These are phyloP conservation scores for Rhinogobius similis DNA, from an alignment of 2,113 vertebrate species.

Conservation along the genomic window DNA sequence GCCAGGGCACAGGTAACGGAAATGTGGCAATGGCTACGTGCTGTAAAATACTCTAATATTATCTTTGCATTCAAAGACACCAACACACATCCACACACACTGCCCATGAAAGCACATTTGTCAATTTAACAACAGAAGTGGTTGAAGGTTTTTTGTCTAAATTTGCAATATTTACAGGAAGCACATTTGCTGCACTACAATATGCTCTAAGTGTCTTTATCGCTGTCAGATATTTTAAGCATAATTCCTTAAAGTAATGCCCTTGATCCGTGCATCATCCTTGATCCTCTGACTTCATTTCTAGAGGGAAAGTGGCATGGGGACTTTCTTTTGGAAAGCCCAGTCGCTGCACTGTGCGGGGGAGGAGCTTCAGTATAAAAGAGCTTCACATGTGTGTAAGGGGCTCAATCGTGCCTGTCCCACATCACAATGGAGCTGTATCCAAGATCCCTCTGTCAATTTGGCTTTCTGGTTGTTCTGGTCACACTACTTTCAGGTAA, in stretches of 20 bases:
- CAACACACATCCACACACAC: not conserved
- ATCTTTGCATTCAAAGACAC: not conserved
- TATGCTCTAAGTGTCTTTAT: constrained; percentile 16
- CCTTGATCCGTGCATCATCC: constrained; percentile 43
- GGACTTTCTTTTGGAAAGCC: constrained; percentile 72
- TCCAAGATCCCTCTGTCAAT: constrained; percentile 23
- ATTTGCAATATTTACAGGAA: not conserved
- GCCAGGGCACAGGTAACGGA: constrained; percentile 19
- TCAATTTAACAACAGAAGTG: not conserved
- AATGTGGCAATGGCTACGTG: constrained; percentile 6
- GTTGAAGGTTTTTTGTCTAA: not conserved
- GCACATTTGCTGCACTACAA: not conserved
- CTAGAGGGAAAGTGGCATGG: constrained; percentile 11
- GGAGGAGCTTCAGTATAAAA: constrained; percentile 63
- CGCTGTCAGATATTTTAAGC: not conserved
- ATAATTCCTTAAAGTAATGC: constrained; percentile 8
- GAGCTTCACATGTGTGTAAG: constrained; percentile 24
- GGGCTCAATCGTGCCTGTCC: constrained; percentile 30
- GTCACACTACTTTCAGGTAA: constrained; percentile 63
- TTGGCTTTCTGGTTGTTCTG: constrained; percentile 50
- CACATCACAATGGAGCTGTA: constrained; percentile 52
- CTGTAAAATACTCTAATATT: not conserved
- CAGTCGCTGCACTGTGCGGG: constrained; percentile 20
- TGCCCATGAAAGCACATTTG: not conserved
- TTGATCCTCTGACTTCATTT: constrained; percentile 3